Evolutionary conservation across 2,888 invertebrate species (phyloP), one percentile per base, ranked within the genome.

Genomic region (Drosophila quinaria): DNA sequence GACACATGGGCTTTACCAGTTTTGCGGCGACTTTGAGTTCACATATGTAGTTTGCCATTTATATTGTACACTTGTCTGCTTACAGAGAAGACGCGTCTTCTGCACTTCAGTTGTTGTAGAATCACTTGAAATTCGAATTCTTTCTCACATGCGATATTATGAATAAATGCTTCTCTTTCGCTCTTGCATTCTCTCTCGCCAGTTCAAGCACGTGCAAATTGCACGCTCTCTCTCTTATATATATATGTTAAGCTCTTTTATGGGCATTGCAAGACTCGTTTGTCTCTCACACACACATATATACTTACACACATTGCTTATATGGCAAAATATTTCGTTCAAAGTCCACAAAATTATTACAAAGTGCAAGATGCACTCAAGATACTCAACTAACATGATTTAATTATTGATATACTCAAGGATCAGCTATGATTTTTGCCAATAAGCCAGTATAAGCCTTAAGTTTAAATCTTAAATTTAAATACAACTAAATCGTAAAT

Each of bases 261-360:
- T 75, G 68, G 71, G 17, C 64, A 64, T 49, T 56, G 56, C 63
- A 66, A 63, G 77, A 77, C 78, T 80, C 51, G 78, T 80, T 80
- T 78, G 62, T 65, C 70, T 46, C 64, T 49, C 54, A 55, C 51
- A 69, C 61, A 52, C 47, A 54, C 42, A 46, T 41, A 42, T 47
- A 50, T 33, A 33, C 49, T n/a, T n/a, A 42, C 60, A 51, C 25
- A 60, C 39, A 56, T 19, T 13, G 13, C 17, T 19, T 9, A 41
- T 17, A 25, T 55, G 33, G 25, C 25, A 33, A 63, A 46, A 39
- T 33, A 42, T 58, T 62, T 47, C 39, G 78, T 49, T 63, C 78
- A 78, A 78, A 80, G 78, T 78, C 78, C 78, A 76, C 39, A 47
- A 51, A 63, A 58, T 64, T 37, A 64, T 64, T 66, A 19, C 54